Base-by-base conservation (phyloP, 2,888 invertebrate genomes). In the Callyntrura sp. region DNA sequence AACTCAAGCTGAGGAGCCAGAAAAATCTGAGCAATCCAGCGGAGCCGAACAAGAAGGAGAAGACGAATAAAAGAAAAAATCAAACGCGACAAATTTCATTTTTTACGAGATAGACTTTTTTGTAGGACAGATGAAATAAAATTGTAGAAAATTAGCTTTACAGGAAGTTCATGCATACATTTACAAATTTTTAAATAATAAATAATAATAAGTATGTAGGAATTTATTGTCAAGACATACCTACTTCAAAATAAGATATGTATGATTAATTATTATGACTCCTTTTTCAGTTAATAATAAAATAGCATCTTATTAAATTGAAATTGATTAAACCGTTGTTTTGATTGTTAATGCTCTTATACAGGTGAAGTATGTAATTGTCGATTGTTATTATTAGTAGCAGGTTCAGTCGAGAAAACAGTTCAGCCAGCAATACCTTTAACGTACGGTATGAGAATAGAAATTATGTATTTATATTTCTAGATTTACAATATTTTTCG, bases 11-110 rank as follows among this genome's bases (percentile, higher is more conserved):
- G 88, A 88, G 25, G 88, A 88, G 83, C 88, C 88, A 23, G 91
- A 92, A 68, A 91, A 92, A 73, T 91, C 92, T 60, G 92, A 91
- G 45, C 91, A 91, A 60, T 92, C 92, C 57, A 91, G 91, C 51
- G 92, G 92, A 28, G 91, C 85, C 55, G 92, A 92, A 23, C 91
- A 91, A 60, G 89, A 85, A n/a, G 86, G 85, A 14, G 91, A 85
- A 5, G 91, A 92, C 73, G 92, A 91, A 55, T 92, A 91, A 68
- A n/a, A 35, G 35, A 14, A 23, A n/a, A 84, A 84, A 20, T 48
- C 48, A 73, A 62, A 8, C 73, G 48, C 55, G 55, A 85, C 60
- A 73, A 76, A 62, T 45, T 62, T 81, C 62, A 70, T 73, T 88
- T 85, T 82, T 88, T 88, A 88, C 43, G 43, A 73, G 23, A 85